These are phyloP conservation scores for Porites rus DNA, from an alignment of 92 coral and sea anemone species.

Conservation along the genomic window DNA sequence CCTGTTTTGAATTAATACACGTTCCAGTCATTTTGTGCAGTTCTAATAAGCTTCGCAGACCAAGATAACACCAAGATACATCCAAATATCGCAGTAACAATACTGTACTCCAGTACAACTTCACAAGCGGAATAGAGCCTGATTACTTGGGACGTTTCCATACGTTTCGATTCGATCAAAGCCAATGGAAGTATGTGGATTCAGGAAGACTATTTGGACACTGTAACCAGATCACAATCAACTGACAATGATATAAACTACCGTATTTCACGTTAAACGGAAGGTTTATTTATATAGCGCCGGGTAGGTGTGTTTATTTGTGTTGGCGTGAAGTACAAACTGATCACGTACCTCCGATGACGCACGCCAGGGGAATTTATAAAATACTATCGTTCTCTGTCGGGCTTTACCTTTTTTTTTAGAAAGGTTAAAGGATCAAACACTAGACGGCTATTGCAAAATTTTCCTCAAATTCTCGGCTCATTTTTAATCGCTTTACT, in stretches of 20 bases:
- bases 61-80: slow-evolving; percentile 8
- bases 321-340: too few relatives aligned
- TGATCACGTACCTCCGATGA: too few relatives aligned
- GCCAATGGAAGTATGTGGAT: neutral
- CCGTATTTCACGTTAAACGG: too few relatives aligned
- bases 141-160: slow-evolving; percentile 27
- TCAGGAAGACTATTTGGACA: neutral
- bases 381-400: too few relatives aligned
- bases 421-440: too few relatives aligned
- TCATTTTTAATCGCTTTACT: too few relatives aligned
- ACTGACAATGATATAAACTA: neutral
- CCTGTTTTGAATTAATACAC: neutral
- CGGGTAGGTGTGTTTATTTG: too few relatives aligned
- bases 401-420: too few relatives aligned
- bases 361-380: too few relatives aligned
- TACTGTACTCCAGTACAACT: slow-evolving; percentile 15
- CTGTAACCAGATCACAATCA: neutral
- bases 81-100: slow-evolving; percentile 21
- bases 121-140: slow-evolving; percentile 31
- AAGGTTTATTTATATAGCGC: too few relatives aligned
- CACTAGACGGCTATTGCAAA: too few relatives aligned
- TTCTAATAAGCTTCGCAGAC: slow-evolving; percentile 4
- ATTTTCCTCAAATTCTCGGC: too few relatives aligned
- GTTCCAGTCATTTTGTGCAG: slow-evolving; percentile 8
- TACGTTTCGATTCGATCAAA: neutral